These are phyloP conservation scores for Cryptus armator DNA, from an alignment of 2,888 invertebrate species.

Conservation along the genomic window DNA sequence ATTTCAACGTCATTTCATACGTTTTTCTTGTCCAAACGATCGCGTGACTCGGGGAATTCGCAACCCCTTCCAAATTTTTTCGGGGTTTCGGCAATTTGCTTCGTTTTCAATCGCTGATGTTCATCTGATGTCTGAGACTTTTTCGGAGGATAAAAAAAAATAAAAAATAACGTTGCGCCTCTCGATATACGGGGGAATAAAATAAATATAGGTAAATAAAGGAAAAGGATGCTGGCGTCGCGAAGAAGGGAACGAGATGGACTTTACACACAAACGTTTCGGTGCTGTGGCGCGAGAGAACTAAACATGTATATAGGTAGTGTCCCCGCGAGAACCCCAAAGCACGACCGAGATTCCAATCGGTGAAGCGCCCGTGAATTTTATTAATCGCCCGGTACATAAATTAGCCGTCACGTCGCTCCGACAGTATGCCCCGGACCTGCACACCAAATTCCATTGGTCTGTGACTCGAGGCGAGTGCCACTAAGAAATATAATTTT, in stretches of 20 bases:
- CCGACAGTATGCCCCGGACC: constrained; percentile 53
- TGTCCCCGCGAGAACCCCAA: constrained; percentile 46
- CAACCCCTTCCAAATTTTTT: neutral
- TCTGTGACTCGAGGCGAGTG: constrained; percentile 33
- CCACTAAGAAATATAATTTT: constrained; percentile 15
- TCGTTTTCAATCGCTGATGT: constrained; percentile 39
- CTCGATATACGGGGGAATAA: constrained; percentile 58
- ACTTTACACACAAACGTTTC: constrained; percentile 35
- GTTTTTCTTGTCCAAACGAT: neutral
- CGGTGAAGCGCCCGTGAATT: constrained; percentile 75
- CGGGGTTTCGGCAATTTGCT: constrained; percentile 26
- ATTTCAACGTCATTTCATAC: too few species aligned
- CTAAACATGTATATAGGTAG: constrained; percentile 24
- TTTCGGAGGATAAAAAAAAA: constrained; percentile 8
- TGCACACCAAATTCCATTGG: constrained; percentile 69
- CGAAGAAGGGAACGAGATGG: constrained; percentile 46
- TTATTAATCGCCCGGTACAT: constrained; percentile 80
- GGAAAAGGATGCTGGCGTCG: constrained; percentile 42
- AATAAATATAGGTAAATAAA: constrained; percentile 63
- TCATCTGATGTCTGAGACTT: constrained; percentile 26
- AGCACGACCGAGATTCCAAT: constrained; percentile 74
- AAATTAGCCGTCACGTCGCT: constrained; percentile 75
- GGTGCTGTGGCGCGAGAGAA: constrained; percentile 18
- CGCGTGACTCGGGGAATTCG: constrained; percentile 20
- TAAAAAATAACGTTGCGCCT: constrained; percentile 14